Evolutionary conservation across 2,797 vertebrate species (phyloP).

Genomic region (Saxicola maurus): DNA sequence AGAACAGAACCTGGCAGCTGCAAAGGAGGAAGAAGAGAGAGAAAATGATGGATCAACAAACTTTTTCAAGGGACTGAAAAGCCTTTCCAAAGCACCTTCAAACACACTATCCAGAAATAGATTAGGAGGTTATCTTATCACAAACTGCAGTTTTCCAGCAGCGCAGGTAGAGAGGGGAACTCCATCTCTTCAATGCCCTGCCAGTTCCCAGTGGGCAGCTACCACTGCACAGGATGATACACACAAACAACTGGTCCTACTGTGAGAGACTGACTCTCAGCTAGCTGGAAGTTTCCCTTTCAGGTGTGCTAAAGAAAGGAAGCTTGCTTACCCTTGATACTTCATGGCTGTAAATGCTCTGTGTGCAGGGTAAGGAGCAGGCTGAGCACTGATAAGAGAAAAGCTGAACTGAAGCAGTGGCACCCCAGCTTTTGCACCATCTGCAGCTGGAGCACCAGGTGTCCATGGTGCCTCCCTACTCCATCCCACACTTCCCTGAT

Average conservation of each 20-base stretch:
- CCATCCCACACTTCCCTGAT: not conserved
- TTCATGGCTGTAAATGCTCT: not conserved
- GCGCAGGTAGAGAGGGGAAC: not conserved
- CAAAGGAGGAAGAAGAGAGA: not conserved
- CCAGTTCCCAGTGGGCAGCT: not conserved
- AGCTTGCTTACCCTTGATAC: not conserved
- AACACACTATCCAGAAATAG: not conserved
- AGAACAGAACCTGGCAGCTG: not conserved
- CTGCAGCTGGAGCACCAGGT: not conserved
- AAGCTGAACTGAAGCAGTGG: not conserved
- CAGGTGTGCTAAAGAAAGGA: constrained; percentile 25
- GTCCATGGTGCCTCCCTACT: fast-evolving
- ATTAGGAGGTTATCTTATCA: not conserved
- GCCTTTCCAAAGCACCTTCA: not conserved
- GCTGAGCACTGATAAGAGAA: not conserved
- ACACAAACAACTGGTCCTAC: not conserved
- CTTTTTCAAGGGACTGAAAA: not conserved
- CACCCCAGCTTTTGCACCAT: not conserved
- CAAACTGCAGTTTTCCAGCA: not conserved
- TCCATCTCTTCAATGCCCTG: not conserved
- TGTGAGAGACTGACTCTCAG: not conserved
- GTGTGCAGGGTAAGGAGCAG: not conserved
- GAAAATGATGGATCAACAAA: not conserved
- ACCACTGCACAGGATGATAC: not conserved
- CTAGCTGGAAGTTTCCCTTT: not conserved